Percentiles rank a stretch among this genome's conserved stretches.
These are phyloP conservation scores for Oscheius onirici DNA, from an alignment of 2,888 invertebrate genomes.

Conservation along the genomic window DNA sequence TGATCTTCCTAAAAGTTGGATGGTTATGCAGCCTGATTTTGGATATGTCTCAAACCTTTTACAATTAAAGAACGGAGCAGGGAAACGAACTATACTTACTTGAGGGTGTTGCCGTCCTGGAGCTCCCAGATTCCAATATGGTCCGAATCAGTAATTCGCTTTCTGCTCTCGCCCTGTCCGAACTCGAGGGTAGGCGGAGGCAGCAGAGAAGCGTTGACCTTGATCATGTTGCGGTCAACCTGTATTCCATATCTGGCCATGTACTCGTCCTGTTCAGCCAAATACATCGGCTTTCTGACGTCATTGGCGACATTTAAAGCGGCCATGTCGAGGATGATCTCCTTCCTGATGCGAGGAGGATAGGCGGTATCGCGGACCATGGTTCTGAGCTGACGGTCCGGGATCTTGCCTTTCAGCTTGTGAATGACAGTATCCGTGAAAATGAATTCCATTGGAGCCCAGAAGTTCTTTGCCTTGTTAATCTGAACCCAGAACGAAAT, in stretches of 20 bases:
- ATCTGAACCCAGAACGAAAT: neutral
- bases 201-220: constrained; percentile 27
- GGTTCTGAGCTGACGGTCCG: constrained; percentile 5
- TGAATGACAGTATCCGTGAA: neutral
- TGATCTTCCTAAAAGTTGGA: constrained; percentile 7
- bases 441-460: constrained; percentile 20
- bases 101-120: neutral
- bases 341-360: neutral
- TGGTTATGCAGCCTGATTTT: neutral
- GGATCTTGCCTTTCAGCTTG: constrained; percentile 21
- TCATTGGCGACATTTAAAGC: neutral
- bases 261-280: constrained; percentile 32
- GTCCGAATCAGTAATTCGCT: neutral
- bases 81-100: neutral
- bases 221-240: constrained; percentile 26
- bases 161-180: constrained; percentile 2
- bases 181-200: constrained; percentile 34
- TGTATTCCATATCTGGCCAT: constrained; percentile 10
- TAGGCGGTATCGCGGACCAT: constrained; percentile 24
- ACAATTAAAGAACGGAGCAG: too few species aligned
- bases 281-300: neutral
- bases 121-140: constrained; percentile 1
- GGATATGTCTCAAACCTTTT: too few species aligned
- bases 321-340: constrained; percentile 18
- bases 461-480: constrained; percentile 19